Conservation (phyloP, 2,888 invertebrate species). For the Drosophila atroscutellata region DNA sequence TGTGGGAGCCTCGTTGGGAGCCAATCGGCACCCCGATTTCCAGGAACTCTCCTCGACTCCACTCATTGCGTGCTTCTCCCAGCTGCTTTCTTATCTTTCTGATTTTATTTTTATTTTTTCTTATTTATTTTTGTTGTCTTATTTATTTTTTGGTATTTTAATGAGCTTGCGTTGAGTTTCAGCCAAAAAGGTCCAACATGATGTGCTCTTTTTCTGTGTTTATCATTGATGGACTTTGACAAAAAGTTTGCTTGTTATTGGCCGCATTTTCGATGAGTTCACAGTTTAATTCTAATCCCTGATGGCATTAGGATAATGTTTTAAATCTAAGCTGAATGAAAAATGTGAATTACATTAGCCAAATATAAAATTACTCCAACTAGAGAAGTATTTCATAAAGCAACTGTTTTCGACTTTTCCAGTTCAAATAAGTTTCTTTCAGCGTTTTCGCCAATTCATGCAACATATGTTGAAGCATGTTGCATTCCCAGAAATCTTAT, state of each 20-base stretch:
- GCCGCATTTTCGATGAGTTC: constrained; percentile 48
- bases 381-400: neutral
- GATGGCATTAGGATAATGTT: too few species aligned
- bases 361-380: neutral
- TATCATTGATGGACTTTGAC: neutral
- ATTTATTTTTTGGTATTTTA: constrained; percentile 70
- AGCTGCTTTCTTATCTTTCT: constrained; percentile 56
- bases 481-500: too few species aligned
- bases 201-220: constrained; percentile 16
- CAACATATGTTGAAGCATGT: too few species aligned
- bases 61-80: constrained; percentile 49
- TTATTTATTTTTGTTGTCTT: constrained; percentile 30
- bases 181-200: constrained; percentile 46
- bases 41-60: constrained; percentile 49
- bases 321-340: neutral
- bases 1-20: constrained; percentile 61
- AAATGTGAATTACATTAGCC: neutral
- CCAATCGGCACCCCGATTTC: constrained; percentile 61
- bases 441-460: too few species aligned
- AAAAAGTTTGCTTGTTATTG: constrained; percentile 59
- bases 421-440: neutral
- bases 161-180: constrained; percentile 59
- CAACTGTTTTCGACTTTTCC: neutral
- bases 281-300: constrained; percentile 22
- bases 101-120: constrained; percentile 18